These are phyloP conservation scores for Aviceda subcristata DNA, from an alignment of 2,113 vertebrate species.

Conservation along the genomic window DNA sequence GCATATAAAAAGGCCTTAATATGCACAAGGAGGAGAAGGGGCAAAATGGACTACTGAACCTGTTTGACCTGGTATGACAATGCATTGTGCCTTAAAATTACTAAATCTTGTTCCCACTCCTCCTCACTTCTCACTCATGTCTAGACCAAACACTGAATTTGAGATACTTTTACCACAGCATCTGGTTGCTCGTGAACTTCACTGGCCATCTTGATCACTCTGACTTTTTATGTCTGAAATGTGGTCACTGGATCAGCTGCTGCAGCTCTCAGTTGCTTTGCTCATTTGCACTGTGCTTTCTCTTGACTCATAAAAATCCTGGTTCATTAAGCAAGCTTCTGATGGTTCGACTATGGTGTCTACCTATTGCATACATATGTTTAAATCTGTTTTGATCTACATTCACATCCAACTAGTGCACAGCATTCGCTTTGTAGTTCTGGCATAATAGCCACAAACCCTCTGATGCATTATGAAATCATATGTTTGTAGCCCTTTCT, in stretches of 20 bases:
- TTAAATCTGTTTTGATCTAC: conserved; percentile 22
- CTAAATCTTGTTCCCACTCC: conserved; percentile 63
- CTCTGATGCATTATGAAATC: conserved; percentile 67
- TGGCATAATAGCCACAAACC: conserved; percentile 54
- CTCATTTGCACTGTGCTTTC: conserved; percentile 52
- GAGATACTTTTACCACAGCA: conserved; percentile 33
- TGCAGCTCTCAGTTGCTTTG: conserved; percentile 52
- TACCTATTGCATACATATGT: conserved; percentile 31
- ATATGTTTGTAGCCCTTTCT: not conserved
- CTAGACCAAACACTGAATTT: conserved; percentile 62
- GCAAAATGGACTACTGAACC: not conserved
- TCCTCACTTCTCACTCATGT: conserved; percentile 66
- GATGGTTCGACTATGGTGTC: conserved; percentile 20
- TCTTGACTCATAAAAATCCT: conserved; percentile 70
- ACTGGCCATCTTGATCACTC: conserved; percentile 31
- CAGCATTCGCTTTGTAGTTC: conserved; percentile 29
- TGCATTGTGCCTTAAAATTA: conserved; percentile 41
- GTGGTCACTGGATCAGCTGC: conserved; percentile 59
- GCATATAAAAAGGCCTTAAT: not conserved
- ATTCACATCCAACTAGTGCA: conserved; percentile 29
- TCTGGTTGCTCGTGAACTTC: conserved; percentile 55
- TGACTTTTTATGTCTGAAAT: conserved; percentile 65
- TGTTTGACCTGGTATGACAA: conserved; percentile 18
- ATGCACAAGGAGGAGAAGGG: conserved; percentile 1
- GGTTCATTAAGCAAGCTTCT: conserved; percentile 30